Evolutionary conservation across 2,888 invertebrate genomes (phyloP).

Genomic region (Caenorhabditis sp.): DNA sequence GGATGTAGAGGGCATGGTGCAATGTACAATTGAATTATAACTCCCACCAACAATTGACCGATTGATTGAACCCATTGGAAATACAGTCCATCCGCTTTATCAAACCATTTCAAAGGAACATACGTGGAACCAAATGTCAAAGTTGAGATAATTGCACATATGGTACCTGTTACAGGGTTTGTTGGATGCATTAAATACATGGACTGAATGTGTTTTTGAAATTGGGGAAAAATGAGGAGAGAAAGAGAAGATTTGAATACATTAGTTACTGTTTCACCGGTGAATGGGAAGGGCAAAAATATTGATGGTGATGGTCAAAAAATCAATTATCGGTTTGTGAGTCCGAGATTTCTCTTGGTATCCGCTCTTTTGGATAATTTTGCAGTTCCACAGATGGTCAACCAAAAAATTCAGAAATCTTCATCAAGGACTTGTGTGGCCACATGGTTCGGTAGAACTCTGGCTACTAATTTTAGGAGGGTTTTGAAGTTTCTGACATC

Average conservation of each 20-base stretch:
- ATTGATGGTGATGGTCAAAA: too few species aligned
- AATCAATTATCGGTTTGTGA: too few species aligned
- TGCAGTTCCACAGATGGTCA: too few species aligned
- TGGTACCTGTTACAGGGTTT: constrained; percentile 21
- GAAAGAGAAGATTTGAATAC: background rate
- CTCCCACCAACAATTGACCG: constrained; percentile 45
- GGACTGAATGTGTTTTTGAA: background rate
- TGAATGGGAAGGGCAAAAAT: too few species aligned
- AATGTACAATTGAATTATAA: background rate
- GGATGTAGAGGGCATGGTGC: constrained; percentile 29
- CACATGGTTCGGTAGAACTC: too few species aligned
- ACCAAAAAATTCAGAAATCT: too few species aligned
- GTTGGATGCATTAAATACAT: constrained; percentile 1
- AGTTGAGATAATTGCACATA: constrained; percentile 40
- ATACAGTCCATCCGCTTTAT: constrained; percentile 53
- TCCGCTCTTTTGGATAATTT: too few species aligned
- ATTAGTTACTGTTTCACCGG: background rate
- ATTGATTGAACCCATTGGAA: constrained; percentile 54
- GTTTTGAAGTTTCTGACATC: too few species aligned
- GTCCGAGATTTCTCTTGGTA: too few species aligned
- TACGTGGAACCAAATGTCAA: constrained; percentile 52
- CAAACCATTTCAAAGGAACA: constrained; percentile 52
- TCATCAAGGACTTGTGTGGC: too few species aligned
- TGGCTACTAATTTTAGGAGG: too few species aligned
- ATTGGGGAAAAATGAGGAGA: background rate